Conservation (phyloP, 2,113 vertebrate species). For the Platysternon megacephalum region DNA sequence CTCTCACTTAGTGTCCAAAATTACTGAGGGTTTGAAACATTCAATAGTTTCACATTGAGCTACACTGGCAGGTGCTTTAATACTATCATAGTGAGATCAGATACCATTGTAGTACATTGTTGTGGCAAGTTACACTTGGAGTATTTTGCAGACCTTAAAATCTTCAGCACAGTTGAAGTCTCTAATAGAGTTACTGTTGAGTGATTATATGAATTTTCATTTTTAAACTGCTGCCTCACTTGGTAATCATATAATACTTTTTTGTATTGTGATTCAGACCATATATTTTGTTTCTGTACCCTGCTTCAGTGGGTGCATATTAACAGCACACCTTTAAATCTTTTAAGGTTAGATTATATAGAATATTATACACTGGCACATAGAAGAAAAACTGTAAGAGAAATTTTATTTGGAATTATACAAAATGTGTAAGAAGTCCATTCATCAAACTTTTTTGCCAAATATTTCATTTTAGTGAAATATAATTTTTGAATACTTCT, state of each 20-base stretch:
- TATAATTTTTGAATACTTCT: slow-evolving; percentile 85
- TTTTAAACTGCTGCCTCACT: slow-evolving; percentile 68
- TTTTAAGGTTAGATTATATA: slow-evolving; percentile 76
- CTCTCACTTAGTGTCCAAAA: slow-evolving; percentile 74
- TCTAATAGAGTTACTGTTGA: slow-evolving; percentile 67
- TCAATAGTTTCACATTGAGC: slow-evolving; percentile 61
- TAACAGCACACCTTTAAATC: slow-evolving; percentile 76
- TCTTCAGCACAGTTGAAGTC: slow-evolving; percentile 63
- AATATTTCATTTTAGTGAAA: slow-evolving; percentile 88
- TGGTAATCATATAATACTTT: slow-evolving; percentile 69
- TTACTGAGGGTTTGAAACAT: slow-evolving; percentile 71
- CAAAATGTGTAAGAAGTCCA: slow-evolving; percentile 79
- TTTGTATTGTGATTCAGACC: slow-evolving; percentile 74
- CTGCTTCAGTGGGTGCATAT: slow-evolving; percentile 68
- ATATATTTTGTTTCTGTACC: slow-evolving; percentile 65
- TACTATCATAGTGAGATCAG: slow-evolving; percentile 52
- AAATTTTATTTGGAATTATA: slow-evolving; percentile 81
- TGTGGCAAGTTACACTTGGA: slow-evolving; percentile 57
- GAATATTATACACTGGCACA: slow-evolving; percentile 84
- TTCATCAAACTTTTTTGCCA: slow-evolving; percentile 84
- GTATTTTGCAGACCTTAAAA: slow-evolving; percentile 70
- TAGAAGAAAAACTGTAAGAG: slow-evolving; percentile 79
- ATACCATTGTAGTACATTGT: slow-evolving; percentile 27
- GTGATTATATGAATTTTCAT: slow-evolving; percentile 46
- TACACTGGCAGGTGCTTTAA: slow-evolving; percentile 69